Percentiles rank a stretch among this genome's conserved stretches.
Evolutionary conservation across 1,140 invertebrate species (phyloP).

Genomic region (Lasaia peninsularis): DNA sequence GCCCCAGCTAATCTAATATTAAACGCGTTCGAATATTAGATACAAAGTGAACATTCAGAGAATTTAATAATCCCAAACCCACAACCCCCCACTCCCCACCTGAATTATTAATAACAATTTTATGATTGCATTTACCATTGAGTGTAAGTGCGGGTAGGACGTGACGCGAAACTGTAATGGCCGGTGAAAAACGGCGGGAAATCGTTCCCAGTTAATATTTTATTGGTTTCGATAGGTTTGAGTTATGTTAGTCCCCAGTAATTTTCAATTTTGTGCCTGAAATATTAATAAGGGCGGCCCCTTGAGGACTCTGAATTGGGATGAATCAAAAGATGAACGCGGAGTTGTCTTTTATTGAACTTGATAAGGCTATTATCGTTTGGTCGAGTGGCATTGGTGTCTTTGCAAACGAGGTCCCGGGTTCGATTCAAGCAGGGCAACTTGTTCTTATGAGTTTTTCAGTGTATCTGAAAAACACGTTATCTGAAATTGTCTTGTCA

Average conservation of each 20-base stretch:
- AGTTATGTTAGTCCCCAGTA: conserved; percentile 58
- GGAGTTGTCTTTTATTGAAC: background rate
- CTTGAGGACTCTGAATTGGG: conserved; percentile 21
- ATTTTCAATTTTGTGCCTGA: conserved; percentile 72
- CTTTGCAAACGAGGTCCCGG: too few species aligned
- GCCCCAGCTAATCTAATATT: conserved; percentile 72
- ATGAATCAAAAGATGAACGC: background rate
- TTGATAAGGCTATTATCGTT: too few species aligned
- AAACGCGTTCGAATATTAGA: conserved; percentile 73
- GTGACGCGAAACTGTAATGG: conserved; percentile 58
- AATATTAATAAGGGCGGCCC: conserved; percentile 59
- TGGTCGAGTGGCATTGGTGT: too few species aligned
- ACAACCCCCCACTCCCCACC: conserved; percentile 24
- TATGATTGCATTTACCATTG: conserved; percentile 72
- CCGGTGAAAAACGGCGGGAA: conserved; percentile 64
- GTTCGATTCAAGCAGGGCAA: too few species aligned
- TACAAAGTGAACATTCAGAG: conserved; percentile 74
- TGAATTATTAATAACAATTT: conserved; percentile 77
- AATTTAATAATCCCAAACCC: conserved; percentile 69
- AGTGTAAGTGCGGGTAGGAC: conserved; percentile 56
- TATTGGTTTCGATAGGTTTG: conserved; percentile 69
- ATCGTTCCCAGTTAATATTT: conserved; percentile 68
- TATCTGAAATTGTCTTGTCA: too few species aligned
- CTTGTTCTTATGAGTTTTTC: too few species aligned
- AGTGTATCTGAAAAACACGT: too few species aligned